These are phyloP conservation scores for Brenthis ino DNA, from an alignment of 2,888 invertebrate genomes.

Conservation along the genomic window DNA sequence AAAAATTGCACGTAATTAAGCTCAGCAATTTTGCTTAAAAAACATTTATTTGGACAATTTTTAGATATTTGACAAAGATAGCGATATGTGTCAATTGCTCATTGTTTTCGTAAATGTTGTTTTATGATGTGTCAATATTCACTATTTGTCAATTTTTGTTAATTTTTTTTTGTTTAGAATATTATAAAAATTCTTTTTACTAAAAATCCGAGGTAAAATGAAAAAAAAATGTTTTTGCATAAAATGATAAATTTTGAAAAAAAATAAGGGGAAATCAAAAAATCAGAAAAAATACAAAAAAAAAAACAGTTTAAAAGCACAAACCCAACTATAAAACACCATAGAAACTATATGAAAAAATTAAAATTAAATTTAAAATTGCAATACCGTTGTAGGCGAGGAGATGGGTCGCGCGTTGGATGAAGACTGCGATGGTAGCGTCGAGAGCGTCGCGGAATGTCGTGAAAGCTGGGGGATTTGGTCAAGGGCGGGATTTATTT, in stretches of 20 bases:
- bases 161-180: neutral
- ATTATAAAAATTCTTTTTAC: neutral
- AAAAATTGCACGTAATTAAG: conserved; percentile 65
- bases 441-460: conserved; percentile 25
- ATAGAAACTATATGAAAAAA: conserved; percentile 4
- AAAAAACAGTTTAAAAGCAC: conserved; percentile 31
- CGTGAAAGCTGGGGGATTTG: conserved; percentile 34
- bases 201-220: neutral
- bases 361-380: conserved; percentile 11
- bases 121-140: neutral
- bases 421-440: conserved; percentile 33
- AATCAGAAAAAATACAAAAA: neutral
- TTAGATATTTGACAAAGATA: conserved; percentile 32
- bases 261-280: too few species aligned
- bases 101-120: conserved; percentile 44
- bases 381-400: conserved; percentile 27
- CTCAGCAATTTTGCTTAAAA: conserved; percentile 33
- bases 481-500: conserved; percentile 33
- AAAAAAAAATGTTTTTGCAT: neutral
- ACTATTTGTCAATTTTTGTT: neutral
- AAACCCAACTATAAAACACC: conserved; percentile 17
- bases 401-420: conserved; percentile 29
- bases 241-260: too few species aligned
- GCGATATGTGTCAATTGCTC: conserved; percentile 56
- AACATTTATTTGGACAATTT: conserved; percentile 32